Percentiles rank a stretch among this genome's conserved stretches.
phyloP scores from a whole-genome alignment of 2,797 vertebrate genomes.

The Lates japonicus region DNA sequence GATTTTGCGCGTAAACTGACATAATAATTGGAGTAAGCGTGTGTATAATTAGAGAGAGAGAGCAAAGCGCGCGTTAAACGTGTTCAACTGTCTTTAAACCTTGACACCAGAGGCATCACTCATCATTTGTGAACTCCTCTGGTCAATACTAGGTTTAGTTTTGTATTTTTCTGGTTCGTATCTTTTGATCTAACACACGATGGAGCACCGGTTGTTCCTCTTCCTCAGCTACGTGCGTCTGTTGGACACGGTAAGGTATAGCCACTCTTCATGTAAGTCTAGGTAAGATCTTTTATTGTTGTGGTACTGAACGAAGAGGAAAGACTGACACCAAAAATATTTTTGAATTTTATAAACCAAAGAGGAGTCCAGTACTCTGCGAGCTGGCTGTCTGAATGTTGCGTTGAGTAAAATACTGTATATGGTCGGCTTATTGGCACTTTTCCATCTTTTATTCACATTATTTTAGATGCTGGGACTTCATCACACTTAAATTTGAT shows the following conservation, averaged over 20 bases:
- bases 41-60: background rate
- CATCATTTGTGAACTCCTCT: background rate
- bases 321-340: background rate
- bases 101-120: background rate
- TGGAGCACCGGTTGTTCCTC: conserved; percentile 7
- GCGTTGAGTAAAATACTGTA: background rate
- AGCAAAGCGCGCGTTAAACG: conserved; percentile 41
- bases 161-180: background rate
- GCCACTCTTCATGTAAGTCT: background rate
- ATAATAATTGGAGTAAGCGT: background rate
- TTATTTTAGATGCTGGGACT: background rate
- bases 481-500: background rate
- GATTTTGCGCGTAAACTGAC: background rate
- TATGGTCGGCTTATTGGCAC: background rate
- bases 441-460: background rate
- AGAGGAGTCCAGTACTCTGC: too few relatives aligned
- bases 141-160: background rate
- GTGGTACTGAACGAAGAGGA: background rate
- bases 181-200: background rate
- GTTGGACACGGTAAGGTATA: background rate
- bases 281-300: background rate
- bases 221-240: background rate
- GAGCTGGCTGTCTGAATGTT: background rate
- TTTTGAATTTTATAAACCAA: too few relatives aligned
- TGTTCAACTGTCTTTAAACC: background rate